Evolutionary conservation across 1,140 invertebrate genomes (phyloP).

Genomic region (Aricia agestis): DNA sequence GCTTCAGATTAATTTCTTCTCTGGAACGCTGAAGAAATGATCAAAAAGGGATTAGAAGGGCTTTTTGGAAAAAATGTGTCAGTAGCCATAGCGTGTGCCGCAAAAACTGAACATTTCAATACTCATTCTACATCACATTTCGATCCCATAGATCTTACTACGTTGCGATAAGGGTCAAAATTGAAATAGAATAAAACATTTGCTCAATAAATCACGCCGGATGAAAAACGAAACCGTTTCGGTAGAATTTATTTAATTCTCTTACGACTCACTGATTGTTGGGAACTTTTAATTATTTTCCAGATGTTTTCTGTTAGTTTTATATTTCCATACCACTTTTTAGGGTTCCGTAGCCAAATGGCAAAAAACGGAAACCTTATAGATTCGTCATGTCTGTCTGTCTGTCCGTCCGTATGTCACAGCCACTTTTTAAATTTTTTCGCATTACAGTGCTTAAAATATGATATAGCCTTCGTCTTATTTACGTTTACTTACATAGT

Average conservation of each 20-base stretch:
- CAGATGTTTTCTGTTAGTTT: constrained; percentile 38
- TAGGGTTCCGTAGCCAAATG: too few relatives aligned
- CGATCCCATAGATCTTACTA: constrained; percentile 25
- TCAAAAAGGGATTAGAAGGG: constrained; percentile 30
- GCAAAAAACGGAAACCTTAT: too few relatives aligned
- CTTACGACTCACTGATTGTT: constrained; percentile 55
- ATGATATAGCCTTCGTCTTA: too few relatives aligned
- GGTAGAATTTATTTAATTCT: constrained; percentile 63
- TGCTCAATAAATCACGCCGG: constrained; percentile 52
- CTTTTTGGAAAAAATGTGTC: constrained; percentile 26
- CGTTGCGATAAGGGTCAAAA: constrained; percentile 30
- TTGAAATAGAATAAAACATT: constrained; percentile 34
- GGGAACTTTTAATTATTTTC: constrained; percentile 65
- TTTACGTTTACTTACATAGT: too few relatives aligned
- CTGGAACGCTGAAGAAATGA: constrained; percentile 13
- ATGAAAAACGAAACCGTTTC: constrained; percentile 59
- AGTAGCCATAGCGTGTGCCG: constrained; percentile 32
- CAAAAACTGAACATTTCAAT: constrained; percentile 46
- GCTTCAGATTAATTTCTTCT: not conserved
- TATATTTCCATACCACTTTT: not conserved
- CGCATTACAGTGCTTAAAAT: too few relatives aligned
- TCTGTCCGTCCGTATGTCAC: too few relatives aligned
- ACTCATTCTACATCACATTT: constrained; percentile 13
- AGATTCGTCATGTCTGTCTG: too few relatives aligned
- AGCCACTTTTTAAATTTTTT: too few relatives aligned